Conservation (phyloP, 1,140 invertebrate genomes). For the Oncopodura yosiiana region DNA sequence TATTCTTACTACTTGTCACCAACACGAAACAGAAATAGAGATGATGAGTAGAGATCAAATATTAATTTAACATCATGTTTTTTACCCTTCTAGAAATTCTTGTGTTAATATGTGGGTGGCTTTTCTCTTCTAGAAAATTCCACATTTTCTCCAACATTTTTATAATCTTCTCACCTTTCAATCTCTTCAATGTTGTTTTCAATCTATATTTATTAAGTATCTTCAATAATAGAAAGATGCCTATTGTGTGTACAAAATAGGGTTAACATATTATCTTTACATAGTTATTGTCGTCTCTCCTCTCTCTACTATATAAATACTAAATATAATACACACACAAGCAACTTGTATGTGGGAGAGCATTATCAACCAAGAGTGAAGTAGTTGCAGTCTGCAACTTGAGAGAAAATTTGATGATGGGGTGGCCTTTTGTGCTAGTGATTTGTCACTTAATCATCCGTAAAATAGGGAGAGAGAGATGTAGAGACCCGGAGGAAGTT, state of each 20-base stretch:
- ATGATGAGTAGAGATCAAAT: too few relatives aligned
- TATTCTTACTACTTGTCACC: too few relatives aligned
- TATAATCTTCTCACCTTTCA: too few relatives aligned
- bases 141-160: too few relatives aligned
- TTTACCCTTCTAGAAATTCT: too few relatives aligned
- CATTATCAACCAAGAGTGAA: not conserved
- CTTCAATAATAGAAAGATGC: too few relatives aligned
- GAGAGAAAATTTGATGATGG: not conserved
- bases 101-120: too few relatives aligned
- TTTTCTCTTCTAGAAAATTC: too few relatives aligned
- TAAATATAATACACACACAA: not conserved
- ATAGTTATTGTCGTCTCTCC: not conserved
- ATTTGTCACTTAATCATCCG: constrained; percentile 19
- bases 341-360: not conserved
- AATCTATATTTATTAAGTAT: too few relatives aligned
- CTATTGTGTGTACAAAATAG: not conserved
- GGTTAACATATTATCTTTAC: constrained; percentile 13
- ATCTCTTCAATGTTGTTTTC: too few relatives aligned
- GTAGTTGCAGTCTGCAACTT: not conserved
- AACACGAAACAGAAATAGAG: too few relatives aligned
- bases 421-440: constrained; percentile 2
- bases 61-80: too few relatives aligned
- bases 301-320: not conserved
- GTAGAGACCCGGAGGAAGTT: not conserved
- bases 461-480: constrained; percentile 9